Conservation (phyloP, 1,140 invertebrate genomes). For the Aleiodes sp. region DNA sequence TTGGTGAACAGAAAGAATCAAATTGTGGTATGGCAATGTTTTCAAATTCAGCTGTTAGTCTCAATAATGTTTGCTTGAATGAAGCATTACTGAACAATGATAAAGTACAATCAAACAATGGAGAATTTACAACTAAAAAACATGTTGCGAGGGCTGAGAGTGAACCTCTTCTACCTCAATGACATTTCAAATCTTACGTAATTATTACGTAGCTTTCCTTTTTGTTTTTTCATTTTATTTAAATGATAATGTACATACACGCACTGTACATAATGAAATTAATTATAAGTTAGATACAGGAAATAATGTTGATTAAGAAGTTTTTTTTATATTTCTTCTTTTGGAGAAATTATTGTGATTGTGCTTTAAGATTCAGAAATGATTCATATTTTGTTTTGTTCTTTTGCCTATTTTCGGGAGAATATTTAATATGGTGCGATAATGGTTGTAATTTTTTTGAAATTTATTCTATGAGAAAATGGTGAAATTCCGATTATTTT, state of each 20-base stretch:
- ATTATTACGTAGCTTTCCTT: slow-evolving; percentile 19
- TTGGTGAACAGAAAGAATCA: slow-evolving; percentile 50
- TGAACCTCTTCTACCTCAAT: slow-evolving; percentile 54
- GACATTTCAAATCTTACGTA: slow-evolving; percentile 33
- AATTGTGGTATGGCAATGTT: slow-evolving; percentile 77
- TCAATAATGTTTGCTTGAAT: slow-evolving; percentile 81
- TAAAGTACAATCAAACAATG: slow-evolving; percentile 34
- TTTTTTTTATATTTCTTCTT: not conserved
- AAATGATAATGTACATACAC: slow-evolving; percentile 29
- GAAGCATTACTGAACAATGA: slow-evolving; percentile 72
- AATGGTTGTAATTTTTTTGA: not conserved
- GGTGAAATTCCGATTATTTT: too few species aligned
- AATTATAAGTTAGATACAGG: too few species aligned
- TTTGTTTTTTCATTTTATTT: slow-evolving; percentile 29
- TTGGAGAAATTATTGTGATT: not conserved
- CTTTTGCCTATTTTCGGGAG: too few species aligned
- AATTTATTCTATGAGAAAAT: too few species aligned
- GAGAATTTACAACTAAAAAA: slow-evolving; percentile 44
- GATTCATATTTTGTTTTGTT: too few species aligned
- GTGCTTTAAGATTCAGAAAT: too few species aligned
- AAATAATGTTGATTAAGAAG: not conserved
- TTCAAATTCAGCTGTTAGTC: slow-evolving; percentile 89
- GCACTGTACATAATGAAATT: slow-evolving; percentile 13
- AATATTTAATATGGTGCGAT: too few species aligned
- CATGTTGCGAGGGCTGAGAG: slow-evolving; percentile 53